A percentile compares a stretch with the other conserved stretches of the same genome.
Conservation (phyloP, 2,797 vertebrate genomes). For the Garrulus glandarius region DNA sequence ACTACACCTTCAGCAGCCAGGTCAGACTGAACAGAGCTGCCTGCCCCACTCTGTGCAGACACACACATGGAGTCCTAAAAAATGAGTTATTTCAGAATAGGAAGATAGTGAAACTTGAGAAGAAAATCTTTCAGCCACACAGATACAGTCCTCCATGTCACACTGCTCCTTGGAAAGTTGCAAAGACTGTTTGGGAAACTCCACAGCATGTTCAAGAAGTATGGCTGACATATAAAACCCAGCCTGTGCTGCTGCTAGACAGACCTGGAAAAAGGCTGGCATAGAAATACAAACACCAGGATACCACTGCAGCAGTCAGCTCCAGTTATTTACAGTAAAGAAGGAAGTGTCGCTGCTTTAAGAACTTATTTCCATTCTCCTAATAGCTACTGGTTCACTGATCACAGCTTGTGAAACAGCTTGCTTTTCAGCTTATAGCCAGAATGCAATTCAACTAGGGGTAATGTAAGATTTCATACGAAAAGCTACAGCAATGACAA, state of each 20-base stretch:
- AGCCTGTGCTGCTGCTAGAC: background rate
- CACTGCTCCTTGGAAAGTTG: background rate
- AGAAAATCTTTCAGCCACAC: background rate
- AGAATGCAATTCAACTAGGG: background rate
- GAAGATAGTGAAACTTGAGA: background rate
- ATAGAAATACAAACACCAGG: background rate
- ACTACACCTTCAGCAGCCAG: background rate
- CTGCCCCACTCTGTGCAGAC: background rate
- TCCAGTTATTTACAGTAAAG: background rate
- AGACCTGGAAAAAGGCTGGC: background rate
- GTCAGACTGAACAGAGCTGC: background rate
- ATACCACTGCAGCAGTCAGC: background rate
- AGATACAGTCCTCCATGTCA: background rate
- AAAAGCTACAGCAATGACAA: background rate
- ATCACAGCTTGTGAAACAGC: conserved; percentile 3
- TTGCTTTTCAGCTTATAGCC: background rate
- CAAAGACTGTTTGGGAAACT: background rate
- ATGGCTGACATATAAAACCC: background rate
- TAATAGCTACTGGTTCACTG: background rate
- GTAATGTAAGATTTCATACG: background rate
- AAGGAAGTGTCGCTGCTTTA: background rate
- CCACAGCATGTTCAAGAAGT: background rate
- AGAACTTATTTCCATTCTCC: background rate
- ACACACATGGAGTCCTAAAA: background rate
- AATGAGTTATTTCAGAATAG: background rate